Evolutionary conservation across 2,797 vertebrate species (phyloP).

Genomic region (Sebastes nivosus): DNA sequence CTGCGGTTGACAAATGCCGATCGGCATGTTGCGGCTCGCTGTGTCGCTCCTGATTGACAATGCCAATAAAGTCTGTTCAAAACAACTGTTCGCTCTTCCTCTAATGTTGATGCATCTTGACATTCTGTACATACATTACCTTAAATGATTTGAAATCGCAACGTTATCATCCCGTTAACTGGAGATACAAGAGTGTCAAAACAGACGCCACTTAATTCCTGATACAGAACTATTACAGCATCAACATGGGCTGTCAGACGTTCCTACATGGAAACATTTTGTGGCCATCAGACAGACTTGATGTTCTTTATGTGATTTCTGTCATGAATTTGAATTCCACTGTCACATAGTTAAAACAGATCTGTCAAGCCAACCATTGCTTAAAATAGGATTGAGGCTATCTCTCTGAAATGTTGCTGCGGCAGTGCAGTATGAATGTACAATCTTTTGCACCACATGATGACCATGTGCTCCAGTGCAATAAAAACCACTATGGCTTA

Average conservation of each 20-base stretch:
- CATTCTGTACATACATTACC: not conserved
- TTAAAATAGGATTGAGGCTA: conserved; percentile 50
- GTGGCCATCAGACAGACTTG: not conserved
- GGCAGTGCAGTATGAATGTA: conserved; percentile 41
- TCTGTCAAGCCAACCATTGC: conserved; percentile 19
- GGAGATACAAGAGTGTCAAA: not conserved
- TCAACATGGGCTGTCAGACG: not conserved
- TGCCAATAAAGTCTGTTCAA: not conserved
- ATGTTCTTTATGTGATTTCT: conserved; percentile 16
- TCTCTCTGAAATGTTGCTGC: conserved; percentile 44
- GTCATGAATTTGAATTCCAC: conserved; percentile 32
- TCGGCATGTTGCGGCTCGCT: not conserved
- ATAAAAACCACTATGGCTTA: conserved; percentile 34
- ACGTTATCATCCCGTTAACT: not conserved
- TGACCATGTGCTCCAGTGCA: conserved; percentile 31
- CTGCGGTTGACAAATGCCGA: not conserved
- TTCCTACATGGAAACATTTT: not conserved
- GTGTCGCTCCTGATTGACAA: not conserved
- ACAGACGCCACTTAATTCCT: not conserved
- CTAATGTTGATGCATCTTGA: not conserved
- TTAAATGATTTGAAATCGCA: not conserved
- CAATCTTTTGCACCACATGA: conserved; percentile 42
- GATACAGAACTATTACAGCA: not conserved
- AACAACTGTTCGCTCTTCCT: not conserved
- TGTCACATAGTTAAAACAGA: conserved; percentile 17